A percentile compares a stretch with the other conserved stretches of the same genome.
These are phyloP conservation scores for Ficedula albicollis DNA, from an alignment of 2,797 vertebrate species.

Conservation along the genomic window DNA sequence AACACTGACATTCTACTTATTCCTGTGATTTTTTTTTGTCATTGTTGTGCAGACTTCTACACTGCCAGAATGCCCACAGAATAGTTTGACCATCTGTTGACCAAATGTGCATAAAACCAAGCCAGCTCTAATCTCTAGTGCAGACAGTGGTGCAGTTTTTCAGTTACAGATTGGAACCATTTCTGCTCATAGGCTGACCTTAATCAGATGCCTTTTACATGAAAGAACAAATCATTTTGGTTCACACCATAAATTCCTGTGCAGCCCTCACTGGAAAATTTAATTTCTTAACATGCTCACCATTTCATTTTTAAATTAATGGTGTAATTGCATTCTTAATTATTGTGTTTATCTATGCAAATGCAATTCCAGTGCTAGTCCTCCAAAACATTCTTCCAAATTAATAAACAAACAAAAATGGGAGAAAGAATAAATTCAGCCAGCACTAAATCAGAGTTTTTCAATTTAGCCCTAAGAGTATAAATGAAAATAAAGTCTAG, in stretches of 20 bases:
- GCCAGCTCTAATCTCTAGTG: slow-evolving; percentile 75
- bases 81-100: slow-evolving; percentile 67
- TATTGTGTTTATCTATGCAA: not conserved
- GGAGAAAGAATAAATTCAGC: not conserved
- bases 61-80: slow-evolving; percentile 49
- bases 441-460: not conserved
- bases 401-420: not conserved
- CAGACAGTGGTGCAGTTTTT: slow-evolving; percentile 55
- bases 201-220: slow-evolving; percentile 66
- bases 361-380: not conserved
- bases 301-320: not conserved
- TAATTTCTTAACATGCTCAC: not conserved
- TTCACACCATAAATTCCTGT: slow-evolving; percentile 5
- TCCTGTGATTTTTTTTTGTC: slow-evolving; percentile 36
- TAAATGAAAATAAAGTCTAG: not conserved
- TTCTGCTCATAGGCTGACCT: slow-evolving; percentile 63
- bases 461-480: not conserved
- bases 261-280: not conserved
- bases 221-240: not conserved
- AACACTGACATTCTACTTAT: slow-evolving; percentile 63
- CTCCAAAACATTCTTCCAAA: not conserved
- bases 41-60: slow-evolving; percentile 22
- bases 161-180: slow-evolving; percentile 64
- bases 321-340: not conserved
- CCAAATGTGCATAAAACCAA: slow-evolving; percentile 72